Base-by-base conservation (phyloP, 2,113 vertebrate species). In the Aplodontia rufa region DNA sequence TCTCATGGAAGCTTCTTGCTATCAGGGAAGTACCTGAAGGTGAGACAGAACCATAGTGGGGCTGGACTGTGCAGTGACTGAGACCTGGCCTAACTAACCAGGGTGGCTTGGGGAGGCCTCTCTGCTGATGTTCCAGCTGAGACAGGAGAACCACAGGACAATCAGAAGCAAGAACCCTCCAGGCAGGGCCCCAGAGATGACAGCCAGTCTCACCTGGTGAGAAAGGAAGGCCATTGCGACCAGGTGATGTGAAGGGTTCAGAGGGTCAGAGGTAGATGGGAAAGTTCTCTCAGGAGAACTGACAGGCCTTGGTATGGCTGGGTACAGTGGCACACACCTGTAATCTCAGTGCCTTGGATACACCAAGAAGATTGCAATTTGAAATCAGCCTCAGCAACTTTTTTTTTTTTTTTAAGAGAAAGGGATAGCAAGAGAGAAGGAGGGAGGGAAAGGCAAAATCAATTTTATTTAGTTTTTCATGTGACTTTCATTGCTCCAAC, bases 1-100 rank as follows among this genome's bases (percentile, higher is more conserved):
- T 19, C 40, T 40, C 11, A 5, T 0, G 37, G 66, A 42, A 45
- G 40, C 32, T 16, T 0, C 3, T 1, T 6, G 37, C 53, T 37
- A n/a, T 55, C 0, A 5, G 6, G 45, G 49, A 51, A 55, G 90
- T 6, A 9, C 3, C 19, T 1, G 1, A 28, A 26, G 53, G 6
- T 24, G 26, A 55, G 11, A 42, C 28, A 53, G 37, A n/a, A 37
- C 3, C 26, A 0, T 4, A 0, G 28, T 6, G 0, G 62, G 76
- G 6, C 26, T 47, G 10, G n/a, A 75, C 12, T 11, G 8, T 0
- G 0, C 37, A 45, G 30, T 14, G 20, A 32, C 12, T 5, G 47
- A 11, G 40, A 32, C 49, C 17, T 6, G 4, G n/a, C n/a, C 71
- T 53, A n/a, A n/a, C 37, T 45, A 4, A 12, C 0, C 14, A 24